phyloP scores from a whole-genome alignment of 2,888 invertebrate genomes.

The Rhamphomyia laevipes region DNA sequence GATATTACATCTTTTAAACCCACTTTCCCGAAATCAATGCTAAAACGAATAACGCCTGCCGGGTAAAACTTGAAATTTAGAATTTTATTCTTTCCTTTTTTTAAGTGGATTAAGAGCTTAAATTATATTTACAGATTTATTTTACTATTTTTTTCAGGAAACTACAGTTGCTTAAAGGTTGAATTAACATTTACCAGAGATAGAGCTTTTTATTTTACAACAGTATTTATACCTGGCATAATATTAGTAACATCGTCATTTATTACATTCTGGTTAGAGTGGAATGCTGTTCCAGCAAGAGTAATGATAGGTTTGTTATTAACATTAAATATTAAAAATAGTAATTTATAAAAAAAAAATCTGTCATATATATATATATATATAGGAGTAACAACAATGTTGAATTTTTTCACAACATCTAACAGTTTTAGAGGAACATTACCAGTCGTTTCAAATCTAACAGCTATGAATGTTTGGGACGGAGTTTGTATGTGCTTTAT shows the following conservation, averaged over 20 bases:
- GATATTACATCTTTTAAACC: too few relatives aligned
- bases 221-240: slow-evolving; percentile 92
- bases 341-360: not conserved
- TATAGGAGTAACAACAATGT: slow-evolving; percentile 90
- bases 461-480: slow-evolving; percentile 96
- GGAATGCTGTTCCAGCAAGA: slow-evolving; percentile 93
- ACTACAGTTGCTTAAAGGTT: slow-evolving; percentile 92
- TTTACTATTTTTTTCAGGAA: slow-evolving; percentile 49
- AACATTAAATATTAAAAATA: not conserved
- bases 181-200: slow-evolving; percentile 89
- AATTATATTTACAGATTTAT: too few relatives aligned
- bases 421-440: slow-evolving; percentile 84
- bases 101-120: too few relatives aligned
- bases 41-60: too few relatives aligned
- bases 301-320: slow-evolving; percentile 82
- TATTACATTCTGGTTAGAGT: slow-evolving; percentile 95
- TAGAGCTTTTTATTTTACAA: slow-evolving; percentile 93
- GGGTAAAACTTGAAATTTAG: too few relatives aligned
- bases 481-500: slow-evolving; percentile 96
- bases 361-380: slow-evolving; percentile 17
- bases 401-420: slow-evolving; percentile 95
- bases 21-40: too few relatives aligned
- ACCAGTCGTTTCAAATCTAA: slow-evolving; percentile 86
- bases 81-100: too few relatives aligned
- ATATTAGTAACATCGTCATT: slow-evolving; percentile 93